Percentiles rank a stretch among this genome's conserved stretches.
Conservation (phyloP, 2,113 vertebrate species). For the Campylomormyrus numenius region DNA sequence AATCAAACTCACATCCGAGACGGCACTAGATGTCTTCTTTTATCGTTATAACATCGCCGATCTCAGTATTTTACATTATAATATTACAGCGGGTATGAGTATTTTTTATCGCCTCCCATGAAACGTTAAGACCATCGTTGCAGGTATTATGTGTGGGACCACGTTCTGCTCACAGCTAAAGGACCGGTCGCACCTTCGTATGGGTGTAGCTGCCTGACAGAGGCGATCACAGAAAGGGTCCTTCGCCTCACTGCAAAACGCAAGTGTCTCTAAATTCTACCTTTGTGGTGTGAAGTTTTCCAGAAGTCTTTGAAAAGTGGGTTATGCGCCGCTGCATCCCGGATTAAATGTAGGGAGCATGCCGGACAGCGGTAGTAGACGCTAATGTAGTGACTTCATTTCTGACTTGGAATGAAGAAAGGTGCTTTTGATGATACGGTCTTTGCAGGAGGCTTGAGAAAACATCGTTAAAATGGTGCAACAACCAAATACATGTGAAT, state of each 20-base stretch:
- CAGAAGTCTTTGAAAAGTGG: not conserved
- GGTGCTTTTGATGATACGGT: not conserved
- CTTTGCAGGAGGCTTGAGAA: not conserved
- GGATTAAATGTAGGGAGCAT: not conserved
- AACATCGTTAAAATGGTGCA: not conserved
- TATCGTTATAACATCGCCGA: not conserved
- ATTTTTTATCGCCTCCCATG: not conserved
- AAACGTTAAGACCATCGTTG: not conserved
- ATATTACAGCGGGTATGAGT: not conserved
- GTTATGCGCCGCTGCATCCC: not conserved
- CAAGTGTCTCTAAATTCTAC: not conserved
- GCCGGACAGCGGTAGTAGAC: not conserved
- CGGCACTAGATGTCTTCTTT: not conserved
- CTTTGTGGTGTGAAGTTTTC: not conserved
- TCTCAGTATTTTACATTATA: not conserved
- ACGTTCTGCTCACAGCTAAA: not conserved
- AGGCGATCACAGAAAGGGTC: not conserved
- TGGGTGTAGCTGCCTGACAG: not conserved
- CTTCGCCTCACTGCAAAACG: not conserved
- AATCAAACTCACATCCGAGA: not conserved
- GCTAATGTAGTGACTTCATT: not conserved
- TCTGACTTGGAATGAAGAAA: not conserved
- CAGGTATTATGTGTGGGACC: not conserved
- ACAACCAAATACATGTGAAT: not conserved
- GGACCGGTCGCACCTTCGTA: not conserved